Base-by-base conservation (phyloP, 1,140 invertebrate genomes). In the Gryllus bimaculatus region DNA sequence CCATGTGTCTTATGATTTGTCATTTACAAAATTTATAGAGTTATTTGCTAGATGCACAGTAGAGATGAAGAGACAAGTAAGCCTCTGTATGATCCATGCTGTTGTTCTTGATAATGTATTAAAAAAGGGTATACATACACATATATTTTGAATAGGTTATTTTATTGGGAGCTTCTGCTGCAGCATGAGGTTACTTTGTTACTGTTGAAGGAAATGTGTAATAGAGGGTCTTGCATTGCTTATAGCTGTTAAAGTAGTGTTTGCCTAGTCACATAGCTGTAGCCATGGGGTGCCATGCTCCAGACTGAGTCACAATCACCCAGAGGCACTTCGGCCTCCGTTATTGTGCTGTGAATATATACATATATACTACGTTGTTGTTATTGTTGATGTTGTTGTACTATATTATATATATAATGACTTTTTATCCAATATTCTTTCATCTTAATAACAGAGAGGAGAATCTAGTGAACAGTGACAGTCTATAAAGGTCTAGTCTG, bases 311-410 rank as follows among this genome's bases (percentile, higher is more conserved):
- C 54, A 66, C 54, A 66, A 66, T 66, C 54, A 66, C 54, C 54
- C 54, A 66, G 54, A 66, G 54, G 54, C 54, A 10, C 54, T 18
- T 66, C 26, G 54, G 54, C 54, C 54, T 66, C 18, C 54, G 54
- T 66, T 66, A 66, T 66, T 66, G 54, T 66, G 54, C 54, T 66
- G 54, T 66, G 54, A 66, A 66, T 66, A 66, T 66, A 66, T 66
- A 66, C 18, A 66, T 66, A 66, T 66, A 66, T 66, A 66, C 54
- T 66, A 66, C 7, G 54, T 66, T 66, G 54, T 66, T 66, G 54
- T 66, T 66, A 66, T 66, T 66, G 54, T 66, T 66, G 54, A 66
- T 66, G 54, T 66, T 66, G 54, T 66, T 66, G 54, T 66, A 66
- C 54, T 18, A 66, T 66, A 66, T 66, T 66, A 66, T 66, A 66